phyloP scores from a whole-genome alignment of 1,140 invertebrate species.

The Macrostomum lignano region DNA sequence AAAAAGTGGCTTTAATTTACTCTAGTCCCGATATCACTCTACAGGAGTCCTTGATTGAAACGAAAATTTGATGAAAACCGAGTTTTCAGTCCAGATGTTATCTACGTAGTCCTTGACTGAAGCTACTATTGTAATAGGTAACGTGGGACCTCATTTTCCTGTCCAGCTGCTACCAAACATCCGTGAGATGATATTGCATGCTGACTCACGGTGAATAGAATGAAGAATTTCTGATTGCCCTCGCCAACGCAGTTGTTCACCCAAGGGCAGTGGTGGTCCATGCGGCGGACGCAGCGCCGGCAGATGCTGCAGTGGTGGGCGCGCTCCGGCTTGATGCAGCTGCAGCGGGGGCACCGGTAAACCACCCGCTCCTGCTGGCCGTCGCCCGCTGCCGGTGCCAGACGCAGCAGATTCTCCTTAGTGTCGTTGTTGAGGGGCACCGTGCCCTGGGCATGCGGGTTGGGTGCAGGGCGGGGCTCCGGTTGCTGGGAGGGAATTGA shows the following conservation, averaged over 20 bases:
- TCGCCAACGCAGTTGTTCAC: constrained; percentile 78
- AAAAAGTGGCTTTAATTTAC: too few species aligned
- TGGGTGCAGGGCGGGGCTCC: too few species aligned
- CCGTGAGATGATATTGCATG: constrained; percentile 7
- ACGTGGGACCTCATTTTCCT: too few species aligned
- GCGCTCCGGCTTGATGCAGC: constrained; percentile 49
- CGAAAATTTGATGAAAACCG: too few species aligned
- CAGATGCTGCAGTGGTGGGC: constrained; percentile 67
- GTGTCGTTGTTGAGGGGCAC: constrained; percentile 95
- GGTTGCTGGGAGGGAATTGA: too few species aligned
- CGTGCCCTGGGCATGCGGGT: too few species aligned
- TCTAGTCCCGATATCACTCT: too few species aligned
- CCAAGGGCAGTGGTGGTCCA: constrained; percentile 72
- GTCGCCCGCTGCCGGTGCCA: constrained; percentile 65
- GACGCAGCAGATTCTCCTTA: constrained; percentile 76
- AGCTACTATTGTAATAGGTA: too few species aligned
- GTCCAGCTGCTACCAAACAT: too few species aligned
- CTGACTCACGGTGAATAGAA: constrained; percentile 64
- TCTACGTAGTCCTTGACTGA: too few species aligned
- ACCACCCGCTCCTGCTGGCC: constrained; percentile 30
- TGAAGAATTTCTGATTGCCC: constrained; percentile 68
- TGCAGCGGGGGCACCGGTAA: constrained; percentile 64
- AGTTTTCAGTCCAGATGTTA: too few species aligned
- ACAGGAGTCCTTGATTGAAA: too few species aligned
- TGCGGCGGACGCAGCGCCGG: constrained; percentile 48